Evolutionary conservation across 2,113 vertebrate species (phyloP), one percentile per base, ranked within the genome.

Genomic region (Halcyon senegalensis): DNA sequence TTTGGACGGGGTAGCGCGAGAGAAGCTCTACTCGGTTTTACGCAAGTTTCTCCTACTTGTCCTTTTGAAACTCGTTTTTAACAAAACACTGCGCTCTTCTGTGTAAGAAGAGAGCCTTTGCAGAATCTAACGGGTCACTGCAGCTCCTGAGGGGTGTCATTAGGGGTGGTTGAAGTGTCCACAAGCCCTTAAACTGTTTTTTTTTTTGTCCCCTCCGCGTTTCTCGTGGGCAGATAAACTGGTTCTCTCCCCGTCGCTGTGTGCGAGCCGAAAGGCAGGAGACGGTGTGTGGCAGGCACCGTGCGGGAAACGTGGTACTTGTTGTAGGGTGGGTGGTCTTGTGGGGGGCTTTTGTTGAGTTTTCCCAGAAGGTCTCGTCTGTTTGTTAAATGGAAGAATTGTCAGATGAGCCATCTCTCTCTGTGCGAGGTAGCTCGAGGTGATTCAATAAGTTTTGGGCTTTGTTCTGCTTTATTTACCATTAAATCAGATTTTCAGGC

Each of bases 1-100:
- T 5, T 10, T 0, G 37, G 6, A 1, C 27, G 1, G 78, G 10
- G 19, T 10, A 35, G 44, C 10, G 30, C 3, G 6, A 4, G 46
- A 13, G 43, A 35, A 80, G n/a, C 50, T 53, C 63, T 2, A 2
- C 46, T 39, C 6, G 2, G 0, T 28, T 25, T 46, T 24, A 8
- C 4, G 19, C 44, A 24, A 92, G 63, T 84, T 94, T 66, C 39
- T 70, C 21, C 35, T 20, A 0, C 7, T 28, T 5, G 0, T 27
- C 53, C 20, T 24, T 35, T 14, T 3, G 50, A 84, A 94, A 94
- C 35, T 96, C 62, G 16, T 1, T 50, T 58, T 48, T 43, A 72
- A 14, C 89, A n/a, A 21, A 70, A 25, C 67, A 7, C 55, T 39
- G 17, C 63, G 13, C 84, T 78, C 51, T 33, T 69, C 51, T 66